Evolutionary conservation across 2,113 vertebrate species (phyloP).

Genomic region (Atrichornis clamosus): DNA sequence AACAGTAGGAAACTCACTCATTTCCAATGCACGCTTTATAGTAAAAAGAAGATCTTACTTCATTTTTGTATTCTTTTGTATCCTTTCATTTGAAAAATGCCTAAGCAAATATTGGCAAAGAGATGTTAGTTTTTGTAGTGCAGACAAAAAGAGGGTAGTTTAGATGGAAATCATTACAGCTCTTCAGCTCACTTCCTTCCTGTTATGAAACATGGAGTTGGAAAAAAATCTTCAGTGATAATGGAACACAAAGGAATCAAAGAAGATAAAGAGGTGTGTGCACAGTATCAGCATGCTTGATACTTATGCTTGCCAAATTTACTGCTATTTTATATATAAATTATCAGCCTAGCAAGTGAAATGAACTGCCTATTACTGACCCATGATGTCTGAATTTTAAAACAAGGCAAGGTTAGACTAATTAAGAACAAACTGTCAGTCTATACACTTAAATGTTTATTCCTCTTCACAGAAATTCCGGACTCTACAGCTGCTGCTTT

Average conservation of each 20-base stretch:
- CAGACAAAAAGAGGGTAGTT: conserved; percentile 35
- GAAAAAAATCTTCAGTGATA: not conserved
- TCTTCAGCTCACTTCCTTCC: conserved; percentile 31
- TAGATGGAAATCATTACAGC: conserved; percentile 29
- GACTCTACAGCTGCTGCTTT: not conserved
- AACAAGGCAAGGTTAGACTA: not conserved
- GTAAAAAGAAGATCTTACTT: conserved; percentile 42
- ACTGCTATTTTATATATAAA: not conserved
- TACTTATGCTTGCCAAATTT: not conserved
- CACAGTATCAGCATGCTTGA: not conserved
- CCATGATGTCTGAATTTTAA: not conserved
- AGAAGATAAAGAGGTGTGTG: not conserved
- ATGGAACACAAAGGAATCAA: conserved; percentile 3
- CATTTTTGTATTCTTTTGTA: conserved; percentile 59
- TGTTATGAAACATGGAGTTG: conserved; percentile 3
- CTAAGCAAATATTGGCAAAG: conserved; percentile 48
- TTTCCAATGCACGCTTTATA: conserved; percentile 19
- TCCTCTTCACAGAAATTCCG: not conserved
- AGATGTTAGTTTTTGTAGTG: conserved; percentile 5
- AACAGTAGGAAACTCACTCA: conserved; percentile 51
- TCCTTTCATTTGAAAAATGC: conserved; percentile 54
- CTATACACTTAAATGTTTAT: not conserved
- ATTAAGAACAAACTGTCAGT: not conserved
- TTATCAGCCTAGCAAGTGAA: not conserved
- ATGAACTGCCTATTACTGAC: not conserved